Evolutionary conservation across 1,140 invertebrate species (phyloP).

Genomic region (Lasioglossum albipes): DNA sequence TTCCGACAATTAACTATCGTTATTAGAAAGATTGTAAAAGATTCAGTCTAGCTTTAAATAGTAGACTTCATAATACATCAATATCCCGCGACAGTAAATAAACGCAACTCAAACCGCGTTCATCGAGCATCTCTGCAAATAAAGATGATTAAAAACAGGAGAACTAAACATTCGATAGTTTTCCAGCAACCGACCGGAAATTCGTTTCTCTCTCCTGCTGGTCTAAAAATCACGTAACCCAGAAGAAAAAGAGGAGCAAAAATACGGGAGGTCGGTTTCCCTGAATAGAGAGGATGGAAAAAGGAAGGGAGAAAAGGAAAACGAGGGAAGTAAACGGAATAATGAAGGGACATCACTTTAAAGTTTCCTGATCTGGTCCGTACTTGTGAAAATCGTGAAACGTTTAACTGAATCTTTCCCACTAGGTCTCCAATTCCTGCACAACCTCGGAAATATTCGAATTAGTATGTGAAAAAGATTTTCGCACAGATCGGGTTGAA

Average conservation of each 20-base stretch:
- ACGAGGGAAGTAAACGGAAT: conserved; percentile 13
- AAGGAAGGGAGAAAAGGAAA: neutral
- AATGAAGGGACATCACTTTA: conserved; percentile 26
- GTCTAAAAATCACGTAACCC: neutral
- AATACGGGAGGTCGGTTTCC: neutral
- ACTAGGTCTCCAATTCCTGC: neutral
- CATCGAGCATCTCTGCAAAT: no score
- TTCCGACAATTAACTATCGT: no score
- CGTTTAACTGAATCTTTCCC: conserved; percentile 12
- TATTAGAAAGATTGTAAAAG: no score
- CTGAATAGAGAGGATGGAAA: neutral
- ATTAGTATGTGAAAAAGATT: neutral
- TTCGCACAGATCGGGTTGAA: neutral
- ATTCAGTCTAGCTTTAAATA: no score
- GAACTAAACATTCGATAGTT: no score
- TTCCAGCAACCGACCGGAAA: neutral
- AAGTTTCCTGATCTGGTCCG: conserved; percentile 18
- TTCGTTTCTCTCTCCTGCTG: no score
- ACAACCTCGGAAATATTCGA: neutral
- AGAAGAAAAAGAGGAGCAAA: neutral
- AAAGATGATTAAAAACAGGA: neutral
- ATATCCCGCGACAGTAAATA: no score
- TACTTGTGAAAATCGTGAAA: neutral
- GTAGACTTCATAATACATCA: no score
- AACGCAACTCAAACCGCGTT: no score